Base-by-base conservation (phyloP, 2,113 vertebrate species). In the Telmatochromis bifrenatus region DNA sequence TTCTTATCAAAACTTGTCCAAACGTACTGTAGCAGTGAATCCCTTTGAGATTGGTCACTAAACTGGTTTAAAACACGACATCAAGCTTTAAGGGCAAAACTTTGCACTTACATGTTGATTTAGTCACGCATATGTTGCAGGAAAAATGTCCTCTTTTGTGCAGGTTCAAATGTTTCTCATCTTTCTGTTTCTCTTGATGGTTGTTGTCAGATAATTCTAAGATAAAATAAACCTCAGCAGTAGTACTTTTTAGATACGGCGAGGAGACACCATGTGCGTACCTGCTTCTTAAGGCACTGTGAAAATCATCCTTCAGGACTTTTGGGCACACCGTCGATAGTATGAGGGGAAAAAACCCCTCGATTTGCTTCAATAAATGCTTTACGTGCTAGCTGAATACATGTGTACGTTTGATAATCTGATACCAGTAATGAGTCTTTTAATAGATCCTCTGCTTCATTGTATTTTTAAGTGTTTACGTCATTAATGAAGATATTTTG, bases 1-100 rank as follows among this genome's bases (percentile, higher is more conserved):
- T 80, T 7, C 51, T 83, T 19, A 65, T 39, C 79, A 62, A 75
- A 89, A 42, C 10, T 51, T 81, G 58, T 90, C 88, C 80, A 80
- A 60, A 88, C 39, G 92, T 94, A 95, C 94, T 95, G 94, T 95
- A 94, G 94, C 93, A 94, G 89, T 77, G 47, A 91, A 89, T 92
- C 94, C 91, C 91, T 94, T 95, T 93, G 70, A 94, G 84, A 86
- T 82, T 83, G 79, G 86, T 85, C 58, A 62, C 84, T 58, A 33
- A 90, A 91, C 79, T 68, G 68, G 91, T 90, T 91, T 9, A 80
- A 88, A 88, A 93, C 28, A 84, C 28, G 14, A 91, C 93, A 89
- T 91, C 82, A 77, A 93, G 90, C 92, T 93, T 95, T 94, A 95
- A 93, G 86, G 79, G 87, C 88, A 82, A 81, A 84, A 88, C 68